Conservation (phyloP, 2,113 vertebrate genomes). For the Haemorhous mexicanus region DNA sequence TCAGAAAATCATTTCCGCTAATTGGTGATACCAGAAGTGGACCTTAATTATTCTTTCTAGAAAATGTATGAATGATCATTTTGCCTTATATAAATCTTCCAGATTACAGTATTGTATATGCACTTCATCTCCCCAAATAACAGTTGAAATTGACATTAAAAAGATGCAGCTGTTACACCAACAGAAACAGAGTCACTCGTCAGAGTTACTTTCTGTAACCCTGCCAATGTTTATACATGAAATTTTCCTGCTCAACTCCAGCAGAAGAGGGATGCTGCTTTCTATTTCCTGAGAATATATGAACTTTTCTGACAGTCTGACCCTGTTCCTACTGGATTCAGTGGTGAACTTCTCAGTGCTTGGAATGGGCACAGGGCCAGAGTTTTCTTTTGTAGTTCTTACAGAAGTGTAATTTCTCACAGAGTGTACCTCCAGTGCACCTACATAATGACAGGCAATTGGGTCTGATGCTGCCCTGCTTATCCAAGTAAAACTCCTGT, state of each 20-base stretch:
- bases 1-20: conserved; percentile 60
- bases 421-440: neutral
- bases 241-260: conserved; percentile 47
- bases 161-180: conserved; percentile 47
- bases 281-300: conserved; percentile 57
- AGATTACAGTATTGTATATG: conserved; percentile 73
- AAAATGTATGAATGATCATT: conserved; percentile 63
- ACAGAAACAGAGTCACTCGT: conserved; percentile 56
- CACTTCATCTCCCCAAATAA: conserved; percentile 53
- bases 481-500: neutral
- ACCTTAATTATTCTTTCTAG: conserved; percentile 67
- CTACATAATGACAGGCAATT: neutral
- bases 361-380: neutral
- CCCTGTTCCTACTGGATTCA: neutral
- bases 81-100: conserved; percentile 77
- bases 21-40: conserved; percentile 64
- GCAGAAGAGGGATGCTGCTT: conserved; percentile 46
- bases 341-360: neutral
- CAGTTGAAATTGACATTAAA: conserved; percentile 47
- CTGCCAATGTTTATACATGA: conserved; percentile 59
- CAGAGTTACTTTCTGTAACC: conserved; percentile 44
- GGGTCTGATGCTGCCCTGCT: neutral
- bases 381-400: neutral
- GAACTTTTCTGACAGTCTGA: conserved; percentile 22
- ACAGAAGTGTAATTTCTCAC: neutral